Evolutionary conservation across 1,140 invertebrate genomes (phyloP), one percentile per base, ranked within the genome.

Genomic region (Drosophila funebris): DNA sequence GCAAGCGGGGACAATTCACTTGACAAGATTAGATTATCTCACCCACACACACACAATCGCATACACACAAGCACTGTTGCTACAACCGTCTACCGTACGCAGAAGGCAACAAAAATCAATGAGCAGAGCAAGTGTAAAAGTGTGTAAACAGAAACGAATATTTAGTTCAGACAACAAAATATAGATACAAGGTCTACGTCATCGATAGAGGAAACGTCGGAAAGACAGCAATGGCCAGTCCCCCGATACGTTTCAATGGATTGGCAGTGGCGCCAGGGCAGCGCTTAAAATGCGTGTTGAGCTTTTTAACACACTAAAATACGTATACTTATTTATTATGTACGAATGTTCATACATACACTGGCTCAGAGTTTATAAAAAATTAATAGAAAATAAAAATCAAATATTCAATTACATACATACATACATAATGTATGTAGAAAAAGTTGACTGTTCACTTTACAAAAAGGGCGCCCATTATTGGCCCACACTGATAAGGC

Each of bases 21-120:
- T 16, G 56, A 66, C 46, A 33, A 80, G 70, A 76, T 76, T 81
- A 81, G 67, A 75, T 73, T 78, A 67, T 69, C 31, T 52, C 58
- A 50, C 43, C 41, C 39, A 24, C 20, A 48, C 44, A 50, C 22
- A 53, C 27, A 27, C 18, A 41, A 36, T 33, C 36, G 53, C 11
- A 63, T 16, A 53, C 31, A 16, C 6, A 31, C 27, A 36, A 41
- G 22, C n/a, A 50, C 56, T 73, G 62, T 72, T 72, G 69, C 50
- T 62, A 69, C 31, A 56, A 48, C 8, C 20, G 14, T 56, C 36
- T 33, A 16, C 7, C 31, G 29, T 68, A 76, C 73, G 73, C 73
- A 73, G 57, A 54, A 74, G 69, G 78, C 44, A 69, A 81, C 50
- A 73, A 82, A 77, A 85, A 77, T 87, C 82, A 87, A 87, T 87